Conservation (phyloP, 2,113 vertebrate species). For the Tonatia bakeri region DNA sequence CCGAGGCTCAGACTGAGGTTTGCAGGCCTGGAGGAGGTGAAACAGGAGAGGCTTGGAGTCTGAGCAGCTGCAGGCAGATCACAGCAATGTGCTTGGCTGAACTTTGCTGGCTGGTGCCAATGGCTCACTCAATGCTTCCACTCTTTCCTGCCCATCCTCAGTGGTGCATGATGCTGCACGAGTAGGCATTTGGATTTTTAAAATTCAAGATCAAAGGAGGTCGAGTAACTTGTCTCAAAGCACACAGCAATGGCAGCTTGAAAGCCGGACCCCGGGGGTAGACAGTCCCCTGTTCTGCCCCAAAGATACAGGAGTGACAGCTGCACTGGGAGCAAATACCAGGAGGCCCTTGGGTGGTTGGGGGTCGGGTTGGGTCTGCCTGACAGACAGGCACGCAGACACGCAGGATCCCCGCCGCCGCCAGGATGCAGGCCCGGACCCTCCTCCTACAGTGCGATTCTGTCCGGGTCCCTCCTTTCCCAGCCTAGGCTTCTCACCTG, state of each 20-base stretch:
- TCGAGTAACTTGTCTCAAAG: not conserved
- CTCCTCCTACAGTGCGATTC: not conserved
- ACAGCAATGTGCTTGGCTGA: fast-evolving
- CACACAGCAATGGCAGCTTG: not conserved
- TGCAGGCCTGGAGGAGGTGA: no score
- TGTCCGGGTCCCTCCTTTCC: not conserved
- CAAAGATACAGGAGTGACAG: fast-evolving
- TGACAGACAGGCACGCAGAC: not conserved
- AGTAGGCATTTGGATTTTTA: not conserved
- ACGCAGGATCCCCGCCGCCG: fast-evolving
- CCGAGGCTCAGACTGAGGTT: no score
- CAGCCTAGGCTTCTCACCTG: not conserved
- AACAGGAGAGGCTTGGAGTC: not conserved
- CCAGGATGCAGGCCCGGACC: not conserved
- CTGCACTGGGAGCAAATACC: fast-evolving
- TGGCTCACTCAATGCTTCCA: not conserved
- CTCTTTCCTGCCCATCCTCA: not conserved
- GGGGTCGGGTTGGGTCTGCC: not conserved
- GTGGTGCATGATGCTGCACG: not conserved
- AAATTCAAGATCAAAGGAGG: not conserved
- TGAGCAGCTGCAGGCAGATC: not conserved
- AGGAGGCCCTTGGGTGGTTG: fast-evolving
- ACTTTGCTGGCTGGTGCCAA: not conserved
- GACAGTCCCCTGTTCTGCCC: fast-evolving
- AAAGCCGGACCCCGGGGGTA: not conserved